phyloP scores from a whole-genome alignment of 2,797 vertebrate genomes.

The Xenops minutus region DNA sequence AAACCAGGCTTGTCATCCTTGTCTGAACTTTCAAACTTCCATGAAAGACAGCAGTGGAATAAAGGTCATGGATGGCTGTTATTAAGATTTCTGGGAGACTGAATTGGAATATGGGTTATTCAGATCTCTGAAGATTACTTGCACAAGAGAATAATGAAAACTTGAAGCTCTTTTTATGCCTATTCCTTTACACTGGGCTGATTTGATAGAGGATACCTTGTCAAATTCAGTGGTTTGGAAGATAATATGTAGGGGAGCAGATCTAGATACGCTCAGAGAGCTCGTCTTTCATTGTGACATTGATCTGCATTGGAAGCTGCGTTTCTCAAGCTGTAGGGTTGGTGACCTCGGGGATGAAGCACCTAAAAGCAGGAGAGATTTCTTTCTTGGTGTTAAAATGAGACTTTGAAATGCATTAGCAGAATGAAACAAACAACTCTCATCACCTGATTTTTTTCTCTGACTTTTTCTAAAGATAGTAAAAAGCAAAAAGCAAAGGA shows the following conservation, averaged over 20 bases:
- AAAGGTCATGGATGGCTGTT: not conserved
- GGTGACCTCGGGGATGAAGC: not conserved
- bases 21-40: not conserved
- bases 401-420: not conserved
- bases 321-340: not conserved
- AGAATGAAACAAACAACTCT: not conserved
- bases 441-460: not conserved
- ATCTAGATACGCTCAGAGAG: not conserved
- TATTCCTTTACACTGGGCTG: not conserved
- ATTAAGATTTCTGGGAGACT: not conserved
- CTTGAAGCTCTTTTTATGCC: not conserved
- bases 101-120: not conserved
- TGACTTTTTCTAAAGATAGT: not conserved
- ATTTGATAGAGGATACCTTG: not conserved
- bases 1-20: not conserved
- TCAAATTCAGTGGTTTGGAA: constrained; percentile 7
- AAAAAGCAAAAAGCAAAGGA: not conserved
- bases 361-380: not conserved
- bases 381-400: not conserved
- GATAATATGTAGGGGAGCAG: not conserved
- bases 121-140: not conserved
- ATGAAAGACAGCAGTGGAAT: not conserved
- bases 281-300: not conserved
- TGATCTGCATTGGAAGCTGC: not conserved
- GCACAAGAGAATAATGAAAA: not conserved